Conservation (phyloP, 2,888 invertebrate genomes). For the Epistrophe grossulariae region DNA sequence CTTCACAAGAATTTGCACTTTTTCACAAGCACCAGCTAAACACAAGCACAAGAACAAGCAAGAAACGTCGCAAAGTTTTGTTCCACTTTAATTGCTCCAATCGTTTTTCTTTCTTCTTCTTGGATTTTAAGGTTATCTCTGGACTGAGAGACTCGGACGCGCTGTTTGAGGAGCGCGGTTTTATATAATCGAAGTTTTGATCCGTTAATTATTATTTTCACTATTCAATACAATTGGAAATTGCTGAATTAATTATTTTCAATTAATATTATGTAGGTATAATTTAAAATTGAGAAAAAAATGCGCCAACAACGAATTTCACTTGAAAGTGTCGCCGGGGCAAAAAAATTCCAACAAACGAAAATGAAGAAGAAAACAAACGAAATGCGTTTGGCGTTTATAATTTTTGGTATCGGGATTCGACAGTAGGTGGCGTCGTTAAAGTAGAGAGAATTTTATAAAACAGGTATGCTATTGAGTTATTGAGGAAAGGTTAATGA, state of each 20-base stretch:
- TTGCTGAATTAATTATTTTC: not conserved
- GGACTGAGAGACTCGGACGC: constrained; percentile 43
- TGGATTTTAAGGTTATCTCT: constrained; percentile 66
- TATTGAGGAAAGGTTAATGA: not conserved
- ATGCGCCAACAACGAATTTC: constrained; percentile 72
- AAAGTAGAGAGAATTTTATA: not conserved
- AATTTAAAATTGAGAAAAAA: constrained; percentile 50
- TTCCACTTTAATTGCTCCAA: constrained; percentile 45
- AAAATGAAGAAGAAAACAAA: constrained; percentile 74
- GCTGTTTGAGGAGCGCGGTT: constrained; percentile 30
- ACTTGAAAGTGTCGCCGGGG: constrained; percentile 71
- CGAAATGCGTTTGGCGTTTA: constrained; percentile 76
- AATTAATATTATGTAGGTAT: not conserved
- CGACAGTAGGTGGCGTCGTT: not conserved
- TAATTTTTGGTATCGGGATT: constrained; percentile 24
- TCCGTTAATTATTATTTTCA: constrained; percentile 16
- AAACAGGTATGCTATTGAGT: not conserved
- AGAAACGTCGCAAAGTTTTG: constrained; percentile 40
- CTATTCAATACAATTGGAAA: not conserved
- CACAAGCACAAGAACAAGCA: constrained; percentile 11
- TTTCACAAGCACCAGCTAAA: constrained; percentile 13
- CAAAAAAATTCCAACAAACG: constrained; percentile 74
- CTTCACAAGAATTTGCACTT: constrained; percentile 28
- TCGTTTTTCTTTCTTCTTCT: constrained; percentile 34
- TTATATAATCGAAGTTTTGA: constrained; percentile 62